Base-by-base conservation (phyloP, 2,797 vertebrate species). In the Meriones psammophilus region DNA sequence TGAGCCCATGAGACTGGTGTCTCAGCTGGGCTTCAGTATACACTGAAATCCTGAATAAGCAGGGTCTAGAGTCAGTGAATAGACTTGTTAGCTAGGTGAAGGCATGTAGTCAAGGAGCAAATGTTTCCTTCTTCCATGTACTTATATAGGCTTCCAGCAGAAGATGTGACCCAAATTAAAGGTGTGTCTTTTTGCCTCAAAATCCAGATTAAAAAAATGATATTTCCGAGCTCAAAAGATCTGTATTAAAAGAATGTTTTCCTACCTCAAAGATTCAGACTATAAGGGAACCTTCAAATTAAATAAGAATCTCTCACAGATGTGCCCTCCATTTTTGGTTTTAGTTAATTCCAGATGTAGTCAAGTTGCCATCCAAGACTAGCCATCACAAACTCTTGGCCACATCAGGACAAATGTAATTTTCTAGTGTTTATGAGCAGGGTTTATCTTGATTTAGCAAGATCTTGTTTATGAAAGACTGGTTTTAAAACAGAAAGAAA, bases 401-500 rank as follows among this genome's bases (percentile, higher is more conserved):
- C 24, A 91, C 5, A 28, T 58, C 36, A 89, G 42, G 8, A 13
- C 15, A 84, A 80, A 39, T 58, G 14, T 10, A 79, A 50, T 36
- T 76, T 74, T 95, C 2, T 64, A 13, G n/a, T 84, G 7, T 85
- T 91, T 93, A 54, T 88, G 22, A 78, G 24, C 15, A 74, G 66
- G 22, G 13, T 46, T 95, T 79, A 84, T 71, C 69, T 84, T 88
- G 77, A 56, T 88, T 15, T 88, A 88, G 39, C 3, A 84, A 85
- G 10, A 30, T 77, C 14, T 89, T 58, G 3, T 69, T 92, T 92
- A 69, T 64, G 80, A 68, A 87, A 90, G 20, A 64, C 24, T 60
- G 30, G 39, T 91, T 96, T 94, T 64, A 56, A 83, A 88, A 77
- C 80, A 50, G 60, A 88, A 68, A 76, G 69, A 73, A 28, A 9